Evolutionary conservation across 2,113 vertebrate species (phyloP).

Genomic region (Alethe diademata): DNA sequence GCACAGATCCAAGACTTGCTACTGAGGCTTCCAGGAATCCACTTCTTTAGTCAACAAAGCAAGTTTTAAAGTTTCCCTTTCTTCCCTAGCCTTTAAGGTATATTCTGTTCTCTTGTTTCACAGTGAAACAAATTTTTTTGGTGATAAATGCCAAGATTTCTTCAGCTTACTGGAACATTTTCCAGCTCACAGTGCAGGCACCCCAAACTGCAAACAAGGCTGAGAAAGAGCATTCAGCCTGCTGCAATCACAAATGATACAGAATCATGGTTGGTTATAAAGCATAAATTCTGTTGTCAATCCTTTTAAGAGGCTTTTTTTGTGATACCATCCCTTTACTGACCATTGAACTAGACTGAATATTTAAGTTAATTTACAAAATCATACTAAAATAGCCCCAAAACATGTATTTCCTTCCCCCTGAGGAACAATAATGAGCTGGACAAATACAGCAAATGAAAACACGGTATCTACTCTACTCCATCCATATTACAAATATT

Average conservation of each 20-base stretch:
- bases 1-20: neutral
- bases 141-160: neutral
- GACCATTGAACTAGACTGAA: neutral
- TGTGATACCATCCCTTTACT: neutral
- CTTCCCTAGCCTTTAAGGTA: neutral
- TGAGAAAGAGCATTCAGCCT: neutral
- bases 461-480: neutral
- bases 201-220: neutral
- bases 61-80: neutral
- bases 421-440: neutral
- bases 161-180: neutral
- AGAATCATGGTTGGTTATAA: neutral
- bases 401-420: neutral
- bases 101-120: neutral
- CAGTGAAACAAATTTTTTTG: neutral
- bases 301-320: neutral
- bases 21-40: neutral
- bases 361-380: neutral
- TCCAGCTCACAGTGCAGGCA: neutral
- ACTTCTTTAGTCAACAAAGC: neutral
- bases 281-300: neutral
- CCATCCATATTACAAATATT: neutral
- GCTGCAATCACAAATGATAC: neutral
- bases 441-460: neutral
- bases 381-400: neutral